phyloP scores from a whole-genome alignment of 2,113 vertebrate genomes.

The Neotoma lepida region DNA sequence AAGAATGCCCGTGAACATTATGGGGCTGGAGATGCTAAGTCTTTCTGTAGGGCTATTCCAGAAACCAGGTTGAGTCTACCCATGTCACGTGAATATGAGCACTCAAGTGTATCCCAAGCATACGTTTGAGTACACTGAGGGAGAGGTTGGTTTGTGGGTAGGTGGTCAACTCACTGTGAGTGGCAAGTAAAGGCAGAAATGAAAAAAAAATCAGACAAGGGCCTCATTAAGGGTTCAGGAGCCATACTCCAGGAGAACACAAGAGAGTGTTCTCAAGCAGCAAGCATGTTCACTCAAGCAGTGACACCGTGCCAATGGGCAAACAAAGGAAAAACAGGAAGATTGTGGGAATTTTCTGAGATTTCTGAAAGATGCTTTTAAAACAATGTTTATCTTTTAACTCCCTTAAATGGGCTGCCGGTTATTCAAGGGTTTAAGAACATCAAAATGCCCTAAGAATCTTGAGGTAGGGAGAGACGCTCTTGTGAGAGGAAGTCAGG shows the following conservation, averaged over 20 bases:
- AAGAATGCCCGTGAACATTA: not conserved
- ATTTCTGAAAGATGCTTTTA: not conserved
- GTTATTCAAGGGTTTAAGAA: constrained; percentile 39
- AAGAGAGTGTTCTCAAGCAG: not conserved
- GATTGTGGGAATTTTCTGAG: not conserved
- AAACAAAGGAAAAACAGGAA: not conserved
- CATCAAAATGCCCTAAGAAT: not conserved
- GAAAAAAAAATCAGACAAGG: not conserved
- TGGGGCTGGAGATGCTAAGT: not conserved
- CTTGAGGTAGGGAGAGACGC: not conserved
- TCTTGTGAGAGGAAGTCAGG: not conserved
- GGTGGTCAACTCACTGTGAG: not conserved
- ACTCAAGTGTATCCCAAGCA: not conserved
- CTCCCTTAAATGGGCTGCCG: constrained; percentile 30
- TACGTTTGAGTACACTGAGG: fast-evolving
- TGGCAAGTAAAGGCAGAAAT: not conserved
- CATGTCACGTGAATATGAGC: not conserved
- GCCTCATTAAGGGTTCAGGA: not conserved
- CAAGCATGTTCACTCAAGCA: not conserved
- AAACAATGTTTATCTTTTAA: not conserved
- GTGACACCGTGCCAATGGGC: not conserved
- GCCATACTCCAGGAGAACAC: not conserved
- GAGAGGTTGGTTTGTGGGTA: not conserved
- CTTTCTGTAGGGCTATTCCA: not conserved
- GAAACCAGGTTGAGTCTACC: not conserved